A percentile compares a stretch with the other conserved stretches of the same genome.
Conservation (phyloP, 2,797 vertebrate genomes). For the Mus caroli region DNA sequence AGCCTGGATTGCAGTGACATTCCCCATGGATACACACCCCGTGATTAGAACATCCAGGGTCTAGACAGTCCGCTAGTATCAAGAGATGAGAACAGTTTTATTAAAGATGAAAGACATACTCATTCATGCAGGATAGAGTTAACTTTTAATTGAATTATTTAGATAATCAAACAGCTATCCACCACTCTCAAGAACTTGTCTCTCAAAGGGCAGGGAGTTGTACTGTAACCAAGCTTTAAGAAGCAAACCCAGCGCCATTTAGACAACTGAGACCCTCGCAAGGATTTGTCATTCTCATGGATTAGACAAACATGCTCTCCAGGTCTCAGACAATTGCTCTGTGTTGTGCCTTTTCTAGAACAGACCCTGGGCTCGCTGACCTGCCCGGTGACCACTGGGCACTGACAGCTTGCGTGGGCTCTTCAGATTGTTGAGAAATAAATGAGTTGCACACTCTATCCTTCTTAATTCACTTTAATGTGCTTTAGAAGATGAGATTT, state of each 20-base stretch:
- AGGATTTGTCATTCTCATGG: conserved; percentile 77
- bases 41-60: conserved; percentile 95
- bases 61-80: conserved; percentile 94
- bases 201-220: conserved; percentile 2
- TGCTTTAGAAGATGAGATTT: conserved; percentile 91
- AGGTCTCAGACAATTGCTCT: conserved; percentile 49
- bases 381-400: not conserved
- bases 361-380: conserved; percentile 60
- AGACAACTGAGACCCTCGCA: conserved; percentile 56
- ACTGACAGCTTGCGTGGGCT: conserved; percentile 81
- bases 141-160: not conserved
- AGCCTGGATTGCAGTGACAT: conserved; percentile 97
- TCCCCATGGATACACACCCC: conserved; percentile 97
- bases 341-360: conserved; percentile 69
- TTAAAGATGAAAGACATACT: not conserved
- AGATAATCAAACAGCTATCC: not conserved
- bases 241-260: not conserved
- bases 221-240: conserved; percentile 9
- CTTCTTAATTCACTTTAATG: conserved; percentile 90
- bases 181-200: not conserved
- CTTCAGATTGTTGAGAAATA: conserved; percentile 84
- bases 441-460: conserved; percentile 86
- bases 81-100: conserved; percentile 45
- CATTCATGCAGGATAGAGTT: not conserved
- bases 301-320: conserved; percentile 51